Evolutionary conservation across 1,140 invertebrate genomes (phyloP), one percentile per base, ranked within the genome.

Genomic region (Nixonia krombeini): DNA sequence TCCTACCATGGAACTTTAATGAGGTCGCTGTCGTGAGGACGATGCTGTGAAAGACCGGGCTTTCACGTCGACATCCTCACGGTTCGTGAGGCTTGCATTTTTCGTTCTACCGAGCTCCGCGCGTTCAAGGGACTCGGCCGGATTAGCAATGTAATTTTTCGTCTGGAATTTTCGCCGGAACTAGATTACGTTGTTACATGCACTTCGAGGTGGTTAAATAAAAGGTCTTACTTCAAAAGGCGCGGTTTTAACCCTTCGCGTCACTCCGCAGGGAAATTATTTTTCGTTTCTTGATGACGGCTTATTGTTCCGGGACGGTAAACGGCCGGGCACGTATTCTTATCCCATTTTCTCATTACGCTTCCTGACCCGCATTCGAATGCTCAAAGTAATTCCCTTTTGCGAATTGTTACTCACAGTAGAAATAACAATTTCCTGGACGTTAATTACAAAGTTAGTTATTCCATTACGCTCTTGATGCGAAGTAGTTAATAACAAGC

Each of bases 21-120:
- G 66, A 73, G 62, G 53, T 62, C 63, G 49, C 61, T 41, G 10
- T 8, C 23, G 17, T 12, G 25, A 17, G 33, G 33, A n/a, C 15
- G 33, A 37, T 12, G 33, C 5, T 5, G n/a, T n/a, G 6, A n/a
- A 15, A 15, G 33, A 4, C n/a, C n/a, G 6, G 6, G 33, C 4
- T 5, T 37, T 44, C 35, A 23, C 28, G 37, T n/a, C n/a, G n/a
- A n/a, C n/a, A n/a, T n/a, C n/a, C n/a, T n/a, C 40, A 15, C 56
- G 42, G 42, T 61, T 65, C 61, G 66, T 66, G 61, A 70, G 53
- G 59, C 26, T 15, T n/a, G n/a, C n/a, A n/a, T n/a, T n/a, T n/a
- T n/a, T n/a, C n/a, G 26, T 5, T 9, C 25, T 26, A 26, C 25
- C 25, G 25, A 9, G 25, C n/a, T n/a, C n/a, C n/a, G n/a, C n/a